phyloP scores from a whole-genome alignment of 2,113 vertebrate genomes.

The Perca flavescens region DNA sequence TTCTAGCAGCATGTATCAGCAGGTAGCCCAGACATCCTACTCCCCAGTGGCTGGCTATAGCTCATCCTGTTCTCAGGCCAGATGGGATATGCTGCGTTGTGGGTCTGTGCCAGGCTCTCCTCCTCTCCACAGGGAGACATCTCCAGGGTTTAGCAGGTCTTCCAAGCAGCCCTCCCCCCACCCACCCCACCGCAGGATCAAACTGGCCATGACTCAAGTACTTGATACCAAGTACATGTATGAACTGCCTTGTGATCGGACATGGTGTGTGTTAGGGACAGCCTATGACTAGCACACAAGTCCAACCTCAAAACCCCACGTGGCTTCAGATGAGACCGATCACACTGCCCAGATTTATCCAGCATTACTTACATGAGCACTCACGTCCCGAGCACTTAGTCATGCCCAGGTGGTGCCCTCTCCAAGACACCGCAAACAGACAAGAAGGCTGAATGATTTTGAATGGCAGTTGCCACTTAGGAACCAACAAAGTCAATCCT shows the following conservation, averaged over 20 bases:
- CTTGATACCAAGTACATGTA: neutral
- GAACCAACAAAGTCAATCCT: neutral
- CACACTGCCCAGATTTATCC: neutral
- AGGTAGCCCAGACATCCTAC: conserved; percentile 1
- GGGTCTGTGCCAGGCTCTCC: conserved; percentile 19
- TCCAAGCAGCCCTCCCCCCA: conserved; percentile 14
- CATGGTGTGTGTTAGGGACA: neutral
- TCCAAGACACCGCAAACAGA: neutral
- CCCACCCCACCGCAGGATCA: conserved; percentile 2
- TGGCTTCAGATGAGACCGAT: neutral
- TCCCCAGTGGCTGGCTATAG: neutral
- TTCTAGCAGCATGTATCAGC: conserved; percentile 27
- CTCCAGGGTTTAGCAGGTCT: conserved; percentile 24
- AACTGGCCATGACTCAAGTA: conserved; percentile 3
- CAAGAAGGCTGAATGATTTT: neutral
- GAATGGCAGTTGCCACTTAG: neutral
- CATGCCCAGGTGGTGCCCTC: neutral
- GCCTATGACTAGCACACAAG: neutral
- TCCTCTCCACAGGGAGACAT: conserved; percentile 28
- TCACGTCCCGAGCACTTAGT: too few relatives aligned
- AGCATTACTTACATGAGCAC: neutral
- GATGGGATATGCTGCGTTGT: conserved; percentile 28
- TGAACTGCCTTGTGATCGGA: conserved; percentile 10
- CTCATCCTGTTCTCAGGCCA: conserved; percentile 13
- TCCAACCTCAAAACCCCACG: neutral